Base-by-base conservation (phyloP, 2,797 vertebrate species). In the Chaenodraco wilsoni region DNA sequence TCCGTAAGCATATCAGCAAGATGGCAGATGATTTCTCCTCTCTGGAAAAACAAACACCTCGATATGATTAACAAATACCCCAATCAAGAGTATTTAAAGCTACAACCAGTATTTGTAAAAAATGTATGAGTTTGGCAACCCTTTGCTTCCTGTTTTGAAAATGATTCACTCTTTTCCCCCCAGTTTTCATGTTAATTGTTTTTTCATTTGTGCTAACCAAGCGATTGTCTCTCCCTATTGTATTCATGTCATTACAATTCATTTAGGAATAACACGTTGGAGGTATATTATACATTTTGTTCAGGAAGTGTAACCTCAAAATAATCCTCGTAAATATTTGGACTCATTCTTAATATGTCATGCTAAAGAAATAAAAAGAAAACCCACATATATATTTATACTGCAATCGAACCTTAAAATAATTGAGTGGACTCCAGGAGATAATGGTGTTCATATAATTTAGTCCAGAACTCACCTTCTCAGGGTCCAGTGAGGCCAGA, bases 1-100 rank as follows among this genome's bases (percentile, higher is more conserved):
- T 99, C 97, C 0, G 96, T 99, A 55, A 99, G 93, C 44, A 98
- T 94, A 23, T 99, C 98, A 83, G 98, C 94, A 76, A 99, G 94
- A 70, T 87, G 93, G 88, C 94, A 96, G 88, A 99, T 98, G 65
- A 99, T 96, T 78, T 99, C 97, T 1, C 93, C 96, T 92, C 98
- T 96, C 98, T 99, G 80, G 31, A 69, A 69, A 84, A 49, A 74
- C 46, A 84, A n/a, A 84, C 4, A 37, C 3, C 31, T 0, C 0
- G 0, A 17, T n/a, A 44, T 19, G 33, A 43, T 33, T 3, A n/a
- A 55, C 43, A 71, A 50, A 63, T 1, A 69, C 2, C 10, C 69
- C 4, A 74, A 52, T 60, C 0, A 46, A n/a, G 19, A 60, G 4
- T 13, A 59, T 58, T 13, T 5, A 51, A 58, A 43, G 3, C 5